phyloP scores from a whole-genome alignment of 2,113 vertebrate genomes.

The Corythoichthys haematopterus region DNA sequence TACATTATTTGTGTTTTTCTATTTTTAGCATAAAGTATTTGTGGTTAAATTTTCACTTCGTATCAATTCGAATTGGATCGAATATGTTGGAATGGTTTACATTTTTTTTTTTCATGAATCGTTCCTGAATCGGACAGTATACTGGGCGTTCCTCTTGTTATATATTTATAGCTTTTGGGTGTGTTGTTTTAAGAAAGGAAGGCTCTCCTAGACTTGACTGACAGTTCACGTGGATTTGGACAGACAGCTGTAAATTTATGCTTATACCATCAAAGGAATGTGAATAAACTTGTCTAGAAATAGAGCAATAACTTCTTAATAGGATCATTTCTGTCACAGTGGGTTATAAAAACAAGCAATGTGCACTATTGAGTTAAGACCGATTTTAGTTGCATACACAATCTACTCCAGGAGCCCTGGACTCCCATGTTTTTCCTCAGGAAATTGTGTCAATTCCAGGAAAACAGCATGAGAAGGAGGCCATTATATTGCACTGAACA shows the following conservation, averaged over 20 bases:
- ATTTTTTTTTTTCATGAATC: no score
- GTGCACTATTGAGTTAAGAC: constrained; percentile 13
- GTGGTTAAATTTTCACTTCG: no score
- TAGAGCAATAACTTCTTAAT: constrained; percentile 25
- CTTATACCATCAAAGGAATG: constrained; percentile 25
- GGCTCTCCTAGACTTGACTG: constrained; percentile 34
- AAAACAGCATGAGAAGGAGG: constrained; percentile 38
- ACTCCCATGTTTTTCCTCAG: constrained; percentile 40
- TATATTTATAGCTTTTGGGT: constrained; percentile 18
- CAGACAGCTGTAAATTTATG: constrained; percentile 25
- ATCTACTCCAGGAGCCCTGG: constrained; percentile 25
- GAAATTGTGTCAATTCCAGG: constrained; percentile 32
- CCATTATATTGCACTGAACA: constrained; percentile 36
- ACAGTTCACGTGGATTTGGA: constrained; percentile 31
- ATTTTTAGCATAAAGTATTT: no score
- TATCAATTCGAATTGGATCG: no score
- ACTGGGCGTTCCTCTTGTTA: neutral
- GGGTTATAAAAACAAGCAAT: constrained; percentile 18
- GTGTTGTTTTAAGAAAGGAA: constrained; percentile 44
- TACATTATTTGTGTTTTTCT: no score
- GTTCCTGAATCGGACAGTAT: no score
- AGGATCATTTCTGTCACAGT: constrained; percentile 10
- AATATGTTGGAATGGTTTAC: no score
- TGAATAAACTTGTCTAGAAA: constrained; percentile 34
- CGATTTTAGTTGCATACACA: constrained; percentile 19